Evolutionary conservation across 1,140 invertebrate genomes (phyloP).

Genomic region (Monochamus saltuarius): DNA sequence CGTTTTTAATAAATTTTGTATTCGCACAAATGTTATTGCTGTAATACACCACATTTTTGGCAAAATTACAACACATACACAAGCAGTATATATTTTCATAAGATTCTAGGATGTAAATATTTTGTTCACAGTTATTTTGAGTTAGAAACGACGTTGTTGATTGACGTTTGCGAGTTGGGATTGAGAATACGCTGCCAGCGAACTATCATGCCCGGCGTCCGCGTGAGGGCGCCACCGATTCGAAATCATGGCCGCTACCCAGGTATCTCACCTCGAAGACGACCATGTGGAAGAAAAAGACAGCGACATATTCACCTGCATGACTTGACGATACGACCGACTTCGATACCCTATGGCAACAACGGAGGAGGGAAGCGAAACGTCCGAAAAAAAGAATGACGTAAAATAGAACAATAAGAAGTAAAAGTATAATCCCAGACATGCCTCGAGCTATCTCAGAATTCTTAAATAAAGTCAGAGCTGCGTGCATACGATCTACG

Average conservation of each 20-base stretch:
- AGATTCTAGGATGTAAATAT: too few species aligned
- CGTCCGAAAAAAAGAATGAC: slow-evolving; percentile 31
- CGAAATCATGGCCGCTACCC: slow-evolving; percentile 36
- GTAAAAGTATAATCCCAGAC: slow-evolving; percentile 43
- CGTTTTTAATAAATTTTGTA: too few species aligned
- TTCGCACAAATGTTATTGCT: too few species aligned
- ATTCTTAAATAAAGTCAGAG: slow-evolving; percentile 30
- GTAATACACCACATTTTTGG: too few species aligned
- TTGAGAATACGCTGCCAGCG: slow-evolving; percentile 7
- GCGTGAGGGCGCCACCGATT: slow-evolving; percentile 33
- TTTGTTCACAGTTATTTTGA: too few species aligned
- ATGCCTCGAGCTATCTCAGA: slow-evolving; percentile 35
- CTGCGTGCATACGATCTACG: too few species aligned
- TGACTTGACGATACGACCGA: slow-evolving; percentile 17
- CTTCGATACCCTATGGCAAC: neutral
- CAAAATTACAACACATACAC: too few species aligned
- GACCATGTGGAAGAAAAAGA: slow-evolving; percentile 16
- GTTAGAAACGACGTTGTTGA: too few species aligned
- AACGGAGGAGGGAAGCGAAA: too few species aligned
- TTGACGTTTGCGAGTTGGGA: too few species aligned
- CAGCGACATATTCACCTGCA: slow-evolving; percentile 30
- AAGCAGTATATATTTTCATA: too few species aligned
- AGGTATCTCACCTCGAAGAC: slow-evolving; percentile 13
- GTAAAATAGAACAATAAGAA: slow-evolving; percentile 45
- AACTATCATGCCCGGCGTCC: slow-evolving; percentile 26